Base-by-base conservation (phyloP, 2,113 vertebrate species). In the Ceuthmochares aereus region DNA sequence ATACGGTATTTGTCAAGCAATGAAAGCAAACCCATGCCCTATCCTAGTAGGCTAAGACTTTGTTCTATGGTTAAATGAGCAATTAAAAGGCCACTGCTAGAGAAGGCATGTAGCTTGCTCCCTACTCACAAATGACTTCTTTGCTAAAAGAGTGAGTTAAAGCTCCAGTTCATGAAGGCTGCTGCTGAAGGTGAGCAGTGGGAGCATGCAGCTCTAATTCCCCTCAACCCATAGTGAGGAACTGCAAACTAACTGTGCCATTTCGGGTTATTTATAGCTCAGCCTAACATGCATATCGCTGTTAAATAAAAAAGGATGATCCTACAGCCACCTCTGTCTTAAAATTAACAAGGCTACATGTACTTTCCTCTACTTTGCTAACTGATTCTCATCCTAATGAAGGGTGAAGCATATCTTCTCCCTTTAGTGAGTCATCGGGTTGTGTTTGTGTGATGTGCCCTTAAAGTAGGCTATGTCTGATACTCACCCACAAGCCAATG, bases 401-500 rank as follows among this genome's bases (percentile, higher is more conserved):
- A 64, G 7, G 12, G 15, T 49, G 40, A 74, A 16, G 12, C 20
- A 54, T 47, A 32, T 52, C 14, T 55, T 22, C 5, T 54, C 4
- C n/a, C n/a, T 63, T 49, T 6, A 8, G 30, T 14, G 12, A 82
- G 16, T 9, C 0, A 0, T 3, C 20, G 26, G 8, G 8, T n/a
- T 83, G 14, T 23, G 37, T 52, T 29, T 68, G 8, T 13, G 27
- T 59, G 29, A 40, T 14, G 4, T 9, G 12, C 14, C 55, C 30
- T n/a, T n/a, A 19, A 51, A 25, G 9, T 22, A 51, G 45, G 4
- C 18, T 25, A 0, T 9, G 6, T 36, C 60, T 12, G 12, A 56
- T 12, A 32, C 10, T 3, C 10, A 25, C 16, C 8, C 0, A 0
- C 3, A 10, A 21, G 22, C 13, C 0, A 0, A 10, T n/a, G 25